Conservation (phyloP, 2,113 vertebrate species). For the Willisornis vidua region DNA sequence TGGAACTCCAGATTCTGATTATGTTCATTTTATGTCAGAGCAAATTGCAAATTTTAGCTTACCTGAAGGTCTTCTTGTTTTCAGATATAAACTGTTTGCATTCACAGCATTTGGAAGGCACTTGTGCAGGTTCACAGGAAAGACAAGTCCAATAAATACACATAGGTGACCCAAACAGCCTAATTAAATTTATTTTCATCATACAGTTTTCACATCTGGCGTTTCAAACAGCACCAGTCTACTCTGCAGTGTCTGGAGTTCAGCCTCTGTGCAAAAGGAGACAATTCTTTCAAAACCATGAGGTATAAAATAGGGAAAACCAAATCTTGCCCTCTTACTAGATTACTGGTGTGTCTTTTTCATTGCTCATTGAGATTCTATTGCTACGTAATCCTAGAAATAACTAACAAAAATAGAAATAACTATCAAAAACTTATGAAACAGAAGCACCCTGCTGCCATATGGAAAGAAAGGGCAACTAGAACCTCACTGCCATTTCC, state of each 20-base stretch:
- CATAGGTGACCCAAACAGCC: background rate
- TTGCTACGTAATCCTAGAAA: background rate
- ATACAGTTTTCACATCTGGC: background rate
- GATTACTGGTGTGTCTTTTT: background rate
- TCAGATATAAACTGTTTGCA: background rate
- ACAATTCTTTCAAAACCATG: background rate
- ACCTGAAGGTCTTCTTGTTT: background rate
- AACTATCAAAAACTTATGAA: background rate
- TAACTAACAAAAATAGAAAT: too few relatives aligned
- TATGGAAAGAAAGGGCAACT: background rate
- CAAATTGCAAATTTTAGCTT: background rate
- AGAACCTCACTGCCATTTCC: background rate
- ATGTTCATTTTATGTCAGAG: background rate
- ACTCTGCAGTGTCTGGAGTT: background rate
- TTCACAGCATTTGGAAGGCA: background rate
- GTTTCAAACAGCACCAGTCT: background rate
- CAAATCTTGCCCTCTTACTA: background rate
- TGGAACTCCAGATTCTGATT: background rate
- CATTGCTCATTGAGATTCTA: background rate
- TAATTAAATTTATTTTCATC: background rate
- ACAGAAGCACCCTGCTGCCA: background rate
- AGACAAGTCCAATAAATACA: background rate
- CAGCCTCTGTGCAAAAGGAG: background rate
- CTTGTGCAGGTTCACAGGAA: background rate
- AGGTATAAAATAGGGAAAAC: background rate